phyloP scores from a whole-genome alignment of 2,888 invertebrate species.

The Eulithis testata region DNA sequence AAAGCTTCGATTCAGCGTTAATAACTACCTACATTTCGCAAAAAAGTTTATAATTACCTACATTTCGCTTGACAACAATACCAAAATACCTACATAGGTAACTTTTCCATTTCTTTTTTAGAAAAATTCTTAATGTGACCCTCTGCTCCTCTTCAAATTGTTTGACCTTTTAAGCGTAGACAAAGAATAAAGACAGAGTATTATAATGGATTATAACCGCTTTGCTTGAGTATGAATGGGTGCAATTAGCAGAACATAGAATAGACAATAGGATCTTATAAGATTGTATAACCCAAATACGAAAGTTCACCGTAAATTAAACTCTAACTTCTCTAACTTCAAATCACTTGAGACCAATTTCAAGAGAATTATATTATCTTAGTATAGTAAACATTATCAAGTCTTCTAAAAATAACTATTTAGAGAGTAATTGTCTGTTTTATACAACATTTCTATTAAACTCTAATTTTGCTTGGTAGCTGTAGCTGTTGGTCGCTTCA shows the following conservation, averaged over 20 bases:
- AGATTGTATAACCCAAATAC: conserved; percentile 3
- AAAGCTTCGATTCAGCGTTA: too few species aligned
- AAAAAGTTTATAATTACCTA: too few species aligned
- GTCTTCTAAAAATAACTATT: too few species aligned
- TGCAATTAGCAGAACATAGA: conserved; percentile 54
- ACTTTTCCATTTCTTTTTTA: conserved; percentile 13
- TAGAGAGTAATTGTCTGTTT: too few species aligned
- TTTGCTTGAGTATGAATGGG: conserved; percentile 54
- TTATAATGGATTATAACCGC: conserved; percentile 47
- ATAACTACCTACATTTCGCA: too few species aligned
- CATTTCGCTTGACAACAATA: background rate
- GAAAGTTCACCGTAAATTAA: background rate
- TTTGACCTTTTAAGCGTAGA: conserved; percentile 32
- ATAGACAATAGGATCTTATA: conserved; percentile 15
- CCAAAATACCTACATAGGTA: background rate
- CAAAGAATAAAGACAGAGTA: conserved; percentile 43
- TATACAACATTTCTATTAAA: too few species aligned
- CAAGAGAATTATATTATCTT: too few species aligned
- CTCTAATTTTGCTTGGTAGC: too few species aligned
- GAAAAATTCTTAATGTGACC: conserved; percentile 12
- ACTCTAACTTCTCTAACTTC: background rate
- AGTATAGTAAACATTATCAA: too few species aligned
- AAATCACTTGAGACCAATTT: background rate
- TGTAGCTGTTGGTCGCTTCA: too few species aligned
- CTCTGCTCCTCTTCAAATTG: conserved; percentile 12